These are phyloP conservation scores for Drosophila limbata DNA, from an alignment of 2,888 invertebrate species.

Conservation along the genomic window DNA sequence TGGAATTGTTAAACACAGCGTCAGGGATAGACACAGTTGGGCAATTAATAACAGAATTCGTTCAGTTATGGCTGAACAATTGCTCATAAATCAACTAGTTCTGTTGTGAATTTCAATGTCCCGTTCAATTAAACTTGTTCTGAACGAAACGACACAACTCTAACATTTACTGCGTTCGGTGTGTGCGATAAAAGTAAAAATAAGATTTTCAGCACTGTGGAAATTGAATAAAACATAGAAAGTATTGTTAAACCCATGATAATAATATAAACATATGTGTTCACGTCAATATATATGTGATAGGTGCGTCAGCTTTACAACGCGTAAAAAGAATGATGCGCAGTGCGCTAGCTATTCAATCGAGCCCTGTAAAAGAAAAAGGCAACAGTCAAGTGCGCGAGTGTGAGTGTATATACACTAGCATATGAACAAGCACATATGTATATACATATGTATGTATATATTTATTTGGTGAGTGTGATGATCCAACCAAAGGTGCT, in stretches of 20 bases:
- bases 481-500: constrained; percentile 62
- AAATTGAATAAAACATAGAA: constrained; percentile 13
- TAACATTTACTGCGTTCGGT: constrained; percentile 46
- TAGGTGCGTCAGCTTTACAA: constrained; percentile 2
- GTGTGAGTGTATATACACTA: constrained; percentile 52
- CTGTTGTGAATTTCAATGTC: background rate
- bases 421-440: constrained; percentile 48
- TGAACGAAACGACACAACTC: constrained; percentile 42
- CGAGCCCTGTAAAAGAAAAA: constrained; percentile 52
- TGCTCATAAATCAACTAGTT: constrained; percentile 1
- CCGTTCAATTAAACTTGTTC: constrained; percentile 24
- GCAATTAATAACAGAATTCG: background rate
- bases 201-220: constrained; percentile 23
- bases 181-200: constrained; percentile 42
- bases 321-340: constrained; percentile 43
- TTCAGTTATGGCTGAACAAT: constrained; percentile 3
- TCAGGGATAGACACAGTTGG: background rate
- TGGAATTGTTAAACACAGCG: constrained; percentile 4
- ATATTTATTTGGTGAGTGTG: constrained; percentile 58
- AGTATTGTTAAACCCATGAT: constrained; percentile 17
- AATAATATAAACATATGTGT: constrained; percentile 18
- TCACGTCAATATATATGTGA: constrained; percentile 10
- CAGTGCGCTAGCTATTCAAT: constrained; percentile 51
- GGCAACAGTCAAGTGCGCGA: constrained; percentile 50
- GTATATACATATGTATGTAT: constrained; percentile 39